Evolutionary conservation across 37 sponge, comb jelly and placozoan species (phyloP), one percentile per base, ranked within the genome.

Genomic region (Trichoplax adhaerens): DNA sequence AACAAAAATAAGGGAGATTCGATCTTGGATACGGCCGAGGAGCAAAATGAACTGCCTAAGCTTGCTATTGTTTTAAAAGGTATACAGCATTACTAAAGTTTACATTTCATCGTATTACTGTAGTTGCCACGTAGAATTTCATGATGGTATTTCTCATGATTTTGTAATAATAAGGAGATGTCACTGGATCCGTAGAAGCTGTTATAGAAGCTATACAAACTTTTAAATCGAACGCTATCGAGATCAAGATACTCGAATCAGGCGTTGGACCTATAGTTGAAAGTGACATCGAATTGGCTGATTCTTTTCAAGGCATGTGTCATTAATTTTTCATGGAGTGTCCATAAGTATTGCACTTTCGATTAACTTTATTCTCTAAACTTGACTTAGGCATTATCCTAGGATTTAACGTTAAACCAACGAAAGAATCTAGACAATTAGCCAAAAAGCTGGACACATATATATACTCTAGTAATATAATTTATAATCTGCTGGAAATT

Each of bases 251-350:
- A 5, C 60, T 85, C 8, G 73, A 74, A 8, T 62, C 83, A 58
- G 90, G 87, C 46, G 77, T 89, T 46, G 90, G 90, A 48, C 56
- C 57, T 6, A 65, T 89, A 51, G 67, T 55, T 57, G 87, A 79
- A 3, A 69, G 78, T 57, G 90, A 89, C 54, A 71, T 89, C 1
- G 87, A 89, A 48, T 64, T 76, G 57, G 90, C 90, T 53, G 58
- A 59, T 49, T 58, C 80, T 58, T 64, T 68, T 47, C 60, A 65
- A 54, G 86, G 90, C 85, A 78, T n/a, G 81, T 74, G 54, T 50
- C 8, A 46, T 10, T 48, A 76, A 54, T 6, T 29, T 77, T 49
- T 46, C 57, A 58, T 76, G 12, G 12, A 69, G 52, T 2, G 3
- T 73, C 3, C 10, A 72, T 12, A 48, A 72, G 3, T 62, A 67